Evolutionary conservation across 2,113 vertebrate species (phyloP).

Genomic region (Centropus bengalensis): DNA sequence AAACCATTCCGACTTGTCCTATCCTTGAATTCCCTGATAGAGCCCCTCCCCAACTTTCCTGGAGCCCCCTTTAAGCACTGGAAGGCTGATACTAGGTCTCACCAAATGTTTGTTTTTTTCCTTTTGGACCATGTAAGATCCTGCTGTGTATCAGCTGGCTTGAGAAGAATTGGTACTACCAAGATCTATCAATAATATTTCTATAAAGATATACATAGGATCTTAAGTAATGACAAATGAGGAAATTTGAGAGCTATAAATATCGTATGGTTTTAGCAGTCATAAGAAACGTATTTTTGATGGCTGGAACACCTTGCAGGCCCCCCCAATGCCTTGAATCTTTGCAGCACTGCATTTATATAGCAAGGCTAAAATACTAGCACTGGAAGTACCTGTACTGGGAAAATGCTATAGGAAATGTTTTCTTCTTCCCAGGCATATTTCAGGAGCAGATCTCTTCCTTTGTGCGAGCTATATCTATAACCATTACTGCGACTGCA

Average conservation of each 20-base stretch:
- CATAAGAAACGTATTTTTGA: not conserved
- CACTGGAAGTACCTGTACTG: not conserved
- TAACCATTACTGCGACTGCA: constrained; percentile 98
- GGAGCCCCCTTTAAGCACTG: no score
- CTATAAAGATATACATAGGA: not conserved
- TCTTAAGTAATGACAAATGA: not conserved
- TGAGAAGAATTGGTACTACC: not conserved
- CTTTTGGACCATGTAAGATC: not conserved
- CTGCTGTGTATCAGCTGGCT: not conserved
- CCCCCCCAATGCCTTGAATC: not conserved
- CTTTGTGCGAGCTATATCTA: constrained; percentile 97
- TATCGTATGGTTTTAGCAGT: not conserved
- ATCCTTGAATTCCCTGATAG: no score
- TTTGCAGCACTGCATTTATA: rapidly evolving
- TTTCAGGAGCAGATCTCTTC: constrained; percentile 93
- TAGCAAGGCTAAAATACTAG: not conserved
- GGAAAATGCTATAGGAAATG: not conserved
- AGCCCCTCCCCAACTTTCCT: no score
- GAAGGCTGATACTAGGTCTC: no score
- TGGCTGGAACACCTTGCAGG: not conserved
- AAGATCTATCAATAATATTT: not conserved
- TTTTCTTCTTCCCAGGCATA: constrained; percentile 76
- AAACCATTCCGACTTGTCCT: no score
- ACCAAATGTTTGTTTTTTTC: not conserved
- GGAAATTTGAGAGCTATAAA: not conserved